Evolutionary conservation across 1,140 invertebrate species (phyloP), one percentile per base, ranked within the genome.

Genomic region (Temnothorax curvispinosus): DNA sequence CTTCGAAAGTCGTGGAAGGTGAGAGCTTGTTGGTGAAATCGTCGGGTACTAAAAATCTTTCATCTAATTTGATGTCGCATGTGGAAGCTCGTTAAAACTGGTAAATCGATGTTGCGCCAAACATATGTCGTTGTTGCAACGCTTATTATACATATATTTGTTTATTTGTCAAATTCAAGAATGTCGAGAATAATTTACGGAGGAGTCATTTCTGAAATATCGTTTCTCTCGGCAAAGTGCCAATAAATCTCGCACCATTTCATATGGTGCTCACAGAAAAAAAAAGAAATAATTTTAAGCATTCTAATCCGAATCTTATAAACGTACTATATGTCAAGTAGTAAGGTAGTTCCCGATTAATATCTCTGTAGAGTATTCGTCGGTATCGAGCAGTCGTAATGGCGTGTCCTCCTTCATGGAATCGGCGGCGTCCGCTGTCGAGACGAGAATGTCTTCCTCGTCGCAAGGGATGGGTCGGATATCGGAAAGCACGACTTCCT

Each of bases 1-100:
- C 96, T 91, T 96, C 96, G 82, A 96, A 95, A 93, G 93, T 95
- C 38, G 96, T 96, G 89, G 96, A 96, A 96, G 96, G 96, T 96
- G 93, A 86, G 65, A 67, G 44, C 2, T 50, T 8, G 1, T 47
- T 44, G n/a, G 11, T 38, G n/a, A 35, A 69, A 69, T 64, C 27
- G 27, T 44, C 8, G 3, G 44, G 47, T 76, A 15, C n/a, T 41
- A 44, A 5, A 58, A 56, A 69, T 15, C 0, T 32, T 71, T 13
- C 8, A 3, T 72, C 8, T 47, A 81, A 71, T 18, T 72, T 52
- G 38, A 0, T 81, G 78, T 81, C 65, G 65, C 65, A 56, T 71
- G 78, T 7, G 27, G 13, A 35, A 64, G 27, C 27, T 81, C 32
- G 27, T 67, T 81, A 50, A 44, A 81, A 15, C 27, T 81, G 18